Percentiles rank a stretch among this genome's conserved stretches.
Evolutionary conservation across 1,140 invertebrate genomes (phyloP).

Genomic region (Palaemon carinicauda): DNA sequence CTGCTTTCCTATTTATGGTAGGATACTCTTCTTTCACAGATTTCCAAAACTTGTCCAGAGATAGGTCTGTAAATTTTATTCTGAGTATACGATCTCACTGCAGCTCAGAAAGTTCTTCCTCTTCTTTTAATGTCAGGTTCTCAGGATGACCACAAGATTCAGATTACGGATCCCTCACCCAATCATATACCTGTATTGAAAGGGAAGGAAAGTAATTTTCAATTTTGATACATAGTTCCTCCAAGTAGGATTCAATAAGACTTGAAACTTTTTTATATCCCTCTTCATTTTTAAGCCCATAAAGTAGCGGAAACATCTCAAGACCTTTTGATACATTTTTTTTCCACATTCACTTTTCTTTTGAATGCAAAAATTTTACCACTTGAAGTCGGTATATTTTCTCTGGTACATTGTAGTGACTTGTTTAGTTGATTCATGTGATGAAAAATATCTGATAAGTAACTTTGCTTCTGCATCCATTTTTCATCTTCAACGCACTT

Average conservation of each 20-base stretch:
- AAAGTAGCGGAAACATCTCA: constrained; percentile 62
- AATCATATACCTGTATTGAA: constrained; percentile 28
- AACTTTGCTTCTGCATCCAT: constrained; percentile 35
- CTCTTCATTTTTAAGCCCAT: background rate
- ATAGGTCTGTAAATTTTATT: constrained; percentile 13
- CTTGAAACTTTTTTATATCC: constrained; percentile 1
- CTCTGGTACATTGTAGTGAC: constrained; percentile 7
- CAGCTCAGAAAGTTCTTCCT: constrained; percentile 28
- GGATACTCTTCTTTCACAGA: background rate
- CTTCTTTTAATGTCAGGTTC: too few species aligned
- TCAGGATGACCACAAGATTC: too few species aligned
- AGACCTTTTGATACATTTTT: background rate
- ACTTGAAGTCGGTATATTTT: constrained; percentile 24
- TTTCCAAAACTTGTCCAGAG: background rate
- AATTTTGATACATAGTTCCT: constrained; percentile 6
- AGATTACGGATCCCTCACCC: constrained; percentile 15
- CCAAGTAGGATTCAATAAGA: constrained; percentile 6
- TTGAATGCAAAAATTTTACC: constrained; percentile 33
- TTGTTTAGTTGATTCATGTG: constrained; percentile 27
- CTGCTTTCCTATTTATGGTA: background rate
- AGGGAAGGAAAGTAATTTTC: constrained; percentile 26
- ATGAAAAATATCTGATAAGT: constrained; percentile 40
- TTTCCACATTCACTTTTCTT: constrained; percentile 19
- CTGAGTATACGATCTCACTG: constrained; percentile 27
- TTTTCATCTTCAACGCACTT: constrained; percentile 43